A percentile compares a stretch with the other conserved stretches of the same genome.
phyloP scores from a whole-genome alignment of 2,797 vertebrate species.

The Eospalax fontanierii region DNA sequence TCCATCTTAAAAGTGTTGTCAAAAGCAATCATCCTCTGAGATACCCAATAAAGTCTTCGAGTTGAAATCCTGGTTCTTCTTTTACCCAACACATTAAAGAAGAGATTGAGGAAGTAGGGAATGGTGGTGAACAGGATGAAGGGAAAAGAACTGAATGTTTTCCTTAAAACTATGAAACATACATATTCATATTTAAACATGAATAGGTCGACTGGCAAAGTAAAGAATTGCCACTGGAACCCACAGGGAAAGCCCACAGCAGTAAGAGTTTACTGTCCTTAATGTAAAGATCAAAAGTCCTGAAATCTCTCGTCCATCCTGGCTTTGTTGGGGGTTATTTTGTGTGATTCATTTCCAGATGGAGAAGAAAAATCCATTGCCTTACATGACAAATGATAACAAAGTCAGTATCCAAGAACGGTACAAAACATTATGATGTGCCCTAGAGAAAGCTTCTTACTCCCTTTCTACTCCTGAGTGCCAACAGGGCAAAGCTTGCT shows the following conservation, averaged over 20 bases:
- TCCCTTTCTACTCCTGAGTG: neutral
- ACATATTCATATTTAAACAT: slow-evolving; percentile 56
- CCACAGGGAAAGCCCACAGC: neutral
- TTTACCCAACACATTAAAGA: neutral
- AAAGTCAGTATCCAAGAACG: neutral
- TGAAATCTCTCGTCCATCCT: slow-evolving; percentile 42
- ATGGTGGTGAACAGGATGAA: neutral
- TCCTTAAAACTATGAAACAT: slow-evolving; percentile 40
- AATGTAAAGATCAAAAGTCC: slow-evolving; percentile 44
- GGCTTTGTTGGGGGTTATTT: neutral
- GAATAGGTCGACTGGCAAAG: slow-evolving; percentile 29
- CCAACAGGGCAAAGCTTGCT: neutral
- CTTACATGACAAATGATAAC: neutral
- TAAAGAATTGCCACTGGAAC: neutral
- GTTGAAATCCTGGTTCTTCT: slow-evolving; percentile 3
- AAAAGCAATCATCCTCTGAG: slow-evolving; percentile 67
- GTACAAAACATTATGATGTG: neutral
- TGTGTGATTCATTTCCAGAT: neutral
- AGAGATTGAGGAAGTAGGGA: neutral
- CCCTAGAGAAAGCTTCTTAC: neutral
- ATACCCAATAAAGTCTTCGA: slow-evolving; percentile 59
- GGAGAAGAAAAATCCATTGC: neutral
- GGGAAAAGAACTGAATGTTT: slow-evolving; percentile 65
- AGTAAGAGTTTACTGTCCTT: slow-evolving; percentile 8
- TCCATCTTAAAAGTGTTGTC: slow-evolving; percentile 71